Evolutionary conservation across 2,888 invertebrate species (phyloP).

Genomic region (Punctoribates punctum): DNA sequence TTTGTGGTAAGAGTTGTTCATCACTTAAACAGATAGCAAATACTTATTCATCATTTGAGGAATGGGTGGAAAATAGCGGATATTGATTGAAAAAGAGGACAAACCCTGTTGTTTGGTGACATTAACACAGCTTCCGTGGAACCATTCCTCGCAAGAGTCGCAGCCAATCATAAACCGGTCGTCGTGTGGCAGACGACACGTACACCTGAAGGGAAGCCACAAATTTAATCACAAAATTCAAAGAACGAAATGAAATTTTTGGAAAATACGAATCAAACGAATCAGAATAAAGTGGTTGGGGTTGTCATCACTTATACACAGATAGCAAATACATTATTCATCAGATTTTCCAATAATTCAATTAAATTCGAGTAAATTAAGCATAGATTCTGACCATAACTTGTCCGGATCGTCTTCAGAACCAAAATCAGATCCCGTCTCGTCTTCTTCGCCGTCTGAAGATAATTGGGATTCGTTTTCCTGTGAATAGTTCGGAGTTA

Average conservation of each 20-base stretch:
- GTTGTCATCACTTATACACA: neutral
- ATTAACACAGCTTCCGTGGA: constrained; percentile 94
- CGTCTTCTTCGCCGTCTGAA: constrained; percentile 30
- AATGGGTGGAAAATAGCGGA: neutral
- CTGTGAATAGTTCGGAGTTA: neutral
- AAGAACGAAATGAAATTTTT: no score
- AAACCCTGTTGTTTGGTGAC: constrained; percentile 71
- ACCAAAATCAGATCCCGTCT: constrained; percentile 29
- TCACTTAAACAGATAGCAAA: constrained; percentile 20
- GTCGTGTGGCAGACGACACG: constrained; percentile 90
- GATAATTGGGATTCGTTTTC: neutral
- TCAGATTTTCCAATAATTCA: neutral
- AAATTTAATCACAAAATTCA: no score
- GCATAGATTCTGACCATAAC: constrained; percentile 56
- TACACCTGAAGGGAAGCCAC: constrained; percentile 60
- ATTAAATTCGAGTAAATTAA: neutral
- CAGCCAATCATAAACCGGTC: constrained; percentile 97
- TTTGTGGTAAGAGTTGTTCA: neutral
- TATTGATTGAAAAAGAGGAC: neutral
- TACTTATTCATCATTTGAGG: neutral
- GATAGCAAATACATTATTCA: constrained; percentile 13
- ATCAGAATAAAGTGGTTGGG: neutral
- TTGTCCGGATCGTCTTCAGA: constrained; percentile 43
- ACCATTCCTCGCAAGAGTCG: constrained; percentile 94
- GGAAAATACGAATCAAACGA: neutral